Conservation (phyloP, 2,888 invertebrate genomes). For the Tanaodytes sp. region DNA sequence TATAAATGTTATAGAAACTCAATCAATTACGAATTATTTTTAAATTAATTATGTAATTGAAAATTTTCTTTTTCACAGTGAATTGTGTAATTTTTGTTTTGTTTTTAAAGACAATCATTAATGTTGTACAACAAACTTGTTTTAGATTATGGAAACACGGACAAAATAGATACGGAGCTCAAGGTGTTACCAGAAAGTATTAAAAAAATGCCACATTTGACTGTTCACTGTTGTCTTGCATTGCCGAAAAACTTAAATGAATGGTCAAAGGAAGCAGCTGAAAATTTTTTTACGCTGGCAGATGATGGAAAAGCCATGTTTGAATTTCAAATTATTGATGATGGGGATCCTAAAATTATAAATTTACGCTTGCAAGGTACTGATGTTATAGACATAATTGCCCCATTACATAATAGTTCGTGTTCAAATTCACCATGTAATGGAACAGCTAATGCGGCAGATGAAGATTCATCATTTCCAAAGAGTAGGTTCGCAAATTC, state of each 20-base stretch:
- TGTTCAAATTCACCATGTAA: no score
- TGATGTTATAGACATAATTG: constrained; percentile 78
- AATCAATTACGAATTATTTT: no score
- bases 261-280: constrained; percentile 81
- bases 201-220: constrained; percentile 76
- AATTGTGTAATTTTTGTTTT: neutral
- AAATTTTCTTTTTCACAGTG: no score
- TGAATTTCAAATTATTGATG: constrained; percentile 79
- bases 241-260: constrained; percentile 76
- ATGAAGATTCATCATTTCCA: no score
- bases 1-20: no score
- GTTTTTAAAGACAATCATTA: neutral
- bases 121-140: no score
- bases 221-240: constrained; percentile 78
- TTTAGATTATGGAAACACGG: constrained; percentile 78
- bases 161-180: constrained; percentile 75
- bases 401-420: constrained; percentile 72
- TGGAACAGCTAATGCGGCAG: no score
- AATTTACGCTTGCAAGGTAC: constrained; percentile 78
- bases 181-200: constrained; percentile 78
- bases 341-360: constrained; percentile 80
- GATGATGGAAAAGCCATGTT: constrained; percentile 82
- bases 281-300: constrained; percentile 80
- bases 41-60: no score
- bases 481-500: no score